These are phyloP conservation scores for Gastrophysa polygoni DNA, from an alignment of 2,888 invertebrate genomes.

Conservation along the genomic window DNA sequence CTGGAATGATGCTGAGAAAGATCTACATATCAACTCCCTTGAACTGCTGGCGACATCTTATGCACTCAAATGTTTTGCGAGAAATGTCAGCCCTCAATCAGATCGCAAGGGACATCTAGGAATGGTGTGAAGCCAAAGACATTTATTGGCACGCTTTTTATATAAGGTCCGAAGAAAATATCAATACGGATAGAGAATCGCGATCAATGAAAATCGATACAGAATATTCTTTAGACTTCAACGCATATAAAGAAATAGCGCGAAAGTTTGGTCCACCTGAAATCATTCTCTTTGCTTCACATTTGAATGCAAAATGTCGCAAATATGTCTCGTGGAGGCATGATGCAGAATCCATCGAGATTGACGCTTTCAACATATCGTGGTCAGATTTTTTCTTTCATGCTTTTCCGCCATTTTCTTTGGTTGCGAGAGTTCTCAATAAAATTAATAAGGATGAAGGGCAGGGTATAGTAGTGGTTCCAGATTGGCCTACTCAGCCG, in stretches of 20 bases:
- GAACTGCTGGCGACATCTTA: not conserved
- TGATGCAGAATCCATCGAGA: constrained; percentile 16
- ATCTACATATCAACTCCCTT: not conserved
- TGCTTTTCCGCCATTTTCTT: constrained; percentile 27
- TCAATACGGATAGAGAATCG: not conserved
- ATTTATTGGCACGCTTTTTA: not conserved
- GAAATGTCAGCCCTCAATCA: not conserved
- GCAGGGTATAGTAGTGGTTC: not conserved
- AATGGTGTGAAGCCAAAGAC: not conserved
- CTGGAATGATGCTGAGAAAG: not conserved
- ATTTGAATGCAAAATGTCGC: constrained; percentile 22
- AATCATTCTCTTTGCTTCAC: constrained; percentile 21
- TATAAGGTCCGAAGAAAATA: not conserved
- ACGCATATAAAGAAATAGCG: not conserved
- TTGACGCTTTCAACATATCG: constrained; percentile 25
- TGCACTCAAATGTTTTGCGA: too few species aligned
- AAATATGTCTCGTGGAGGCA: constrained; percentile 22
- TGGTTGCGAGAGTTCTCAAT: constrained; percentile 1
- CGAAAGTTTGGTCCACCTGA: constrained; percentile 18
- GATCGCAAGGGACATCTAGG: not conserved
- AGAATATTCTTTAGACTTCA: not conserved
- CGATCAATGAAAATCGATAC: constrained; percentile 15
- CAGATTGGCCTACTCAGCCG: constrained; percentile 21
- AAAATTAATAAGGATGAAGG: constrained; percentile 21
- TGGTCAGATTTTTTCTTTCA: constrained; percentile 24